Evolutionary conservation across 35 echinoderm and acorn worm species (phyloP).

Genomic region (Diadema setosum): DNA sequence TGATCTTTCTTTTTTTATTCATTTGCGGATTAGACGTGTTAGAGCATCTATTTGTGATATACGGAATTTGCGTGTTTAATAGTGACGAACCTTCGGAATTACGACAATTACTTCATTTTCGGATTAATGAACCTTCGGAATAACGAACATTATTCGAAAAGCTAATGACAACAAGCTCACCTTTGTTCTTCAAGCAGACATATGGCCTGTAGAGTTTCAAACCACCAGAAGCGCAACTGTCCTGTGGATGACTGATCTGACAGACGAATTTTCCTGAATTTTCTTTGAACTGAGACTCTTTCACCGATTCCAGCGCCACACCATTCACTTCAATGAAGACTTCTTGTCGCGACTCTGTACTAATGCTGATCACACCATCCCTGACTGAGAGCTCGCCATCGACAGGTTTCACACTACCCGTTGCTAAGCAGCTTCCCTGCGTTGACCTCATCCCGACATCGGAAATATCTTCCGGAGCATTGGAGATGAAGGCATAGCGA

Average conservation of each 20-base stretch:
- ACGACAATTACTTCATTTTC: too few relatives aligned
- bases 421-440: conserved; percentile 39
- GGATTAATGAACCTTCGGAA: too few relatives aligned
- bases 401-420: neutral
- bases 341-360: neutral
- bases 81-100: too few relatives aligned
- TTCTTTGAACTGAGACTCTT: neutral
- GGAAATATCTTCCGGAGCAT: conserved; percentile 21
- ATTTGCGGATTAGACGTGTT: too few relatives aligned
- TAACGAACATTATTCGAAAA: neutral
- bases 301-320: neutral
- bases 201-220: neutral
- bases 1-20: too few relatives aligned
- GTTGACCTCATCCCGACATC: neutral
- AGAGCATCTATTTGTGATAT: too few relatives aligned
- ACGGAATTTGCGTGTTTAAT: too few relatives aligned
- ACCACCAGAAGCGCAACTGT: neutral
- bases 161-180: neutral
- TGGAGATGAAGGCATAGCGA: conserved; percentile 42
- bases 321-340: neutral
- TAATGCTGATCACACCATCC: neutral
- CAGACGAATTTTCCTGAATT: neutral
- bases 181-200: neutral
- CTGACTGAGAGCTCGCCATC: neutral
- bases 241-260: neutral